Percentiles rank a stretch among this genome's conserved stretches.
Conservation (phyloP, 2,797 vertebrate genomes). For the Cyprinodon diabolis region DNA sequence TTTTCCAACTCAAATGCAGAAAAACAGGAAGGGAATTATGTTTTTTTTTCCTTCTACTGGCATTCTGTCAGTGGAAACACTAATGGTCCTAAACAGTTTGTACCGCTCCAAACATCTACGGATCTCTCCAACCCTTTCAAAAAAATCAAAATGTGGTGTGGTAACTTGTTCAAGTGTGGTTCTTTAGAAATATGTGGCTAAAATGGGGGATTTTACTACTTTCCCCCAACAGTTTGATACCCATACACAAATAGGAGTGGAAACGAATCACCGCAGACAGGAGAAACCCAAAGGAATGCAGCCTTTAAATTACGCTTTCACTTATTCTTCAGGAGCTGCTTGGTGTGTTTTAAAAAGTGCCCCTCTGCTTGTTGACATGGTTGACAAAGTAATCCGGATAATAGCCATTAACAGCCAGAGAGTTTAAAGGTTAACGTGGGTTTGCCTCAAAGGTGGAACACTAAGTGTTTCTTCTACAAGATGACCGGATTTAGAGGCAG, state of each 20-base stretch:
- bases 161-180: conserved; percentile 5
- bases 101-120: not conserved
- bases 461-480: not conserved
- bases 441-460: conserved; percentile 7
- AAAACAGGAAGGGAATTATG: conserved; percentile 26
- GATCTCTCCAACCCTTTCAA: not conserved
- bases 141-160: conserved; percentile 13
- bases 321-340: not conserved
- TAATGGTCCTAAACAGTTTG: conserved; percentile 3
- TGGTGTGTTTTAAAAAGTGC: not conserved
- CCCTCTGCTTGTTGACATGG: not conserved
- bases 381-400: conserved; percentile 6
- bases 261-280: not conserved
- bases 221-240: not conserved
- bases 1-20: conserved; percentile 13
- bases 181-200: not conserved
- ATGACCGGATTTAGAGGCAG: conserved; percentile 2
- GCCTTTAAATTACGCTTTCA: conserved; percentile 2
- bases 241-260: not conserved
- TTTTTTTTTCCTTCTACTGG: conserved; percentile 21
- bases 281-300: conserved; percentile 2
- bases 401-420: conserved; percentile 15
- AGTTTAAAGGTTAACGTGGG: conserved; percentile 40
- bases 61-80: conserved; percentile 36
- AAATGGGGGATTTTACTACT: conserved; percentile 1